These are phyloP conservation scores for Enteromius treurensis DNA, from an alignment of 2,797 vertebrate species.

Conservation along the genomic window DNA sequence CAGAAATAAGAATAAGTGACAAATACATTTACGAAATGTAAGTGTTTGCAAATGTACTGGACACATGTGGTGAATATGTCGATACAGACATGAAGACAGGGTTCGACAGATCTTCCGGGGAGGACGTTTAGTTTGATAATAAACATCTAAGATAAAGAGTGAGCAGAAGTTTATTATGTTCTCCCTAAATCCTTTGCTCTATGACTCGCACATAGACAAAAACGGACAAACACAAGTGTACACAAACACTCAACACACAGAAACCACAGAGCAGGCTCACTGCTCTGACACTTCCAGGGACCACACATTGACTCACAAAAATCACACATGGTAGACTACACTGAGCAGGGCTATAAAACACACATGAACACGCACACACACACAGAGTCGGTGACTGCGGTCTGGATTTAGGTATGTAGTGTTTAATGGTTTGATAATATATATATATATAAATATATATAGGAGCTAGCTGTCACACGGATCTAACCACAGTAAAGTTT, in stretches of 20 bases:
- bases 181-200: constrained; percentile 56
- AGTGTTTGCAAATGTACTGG: constrained; percentile 1
- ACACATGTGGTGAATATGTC: not conserved
- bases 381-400: constrained; percentile 32
- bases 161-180: constrained; percentile 64
- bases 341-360: constrained; percentile 47
- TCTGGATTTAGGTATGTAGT: constrained; percentile 21
- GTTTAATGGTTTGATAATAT: constrained; percentile 13
- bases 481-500: not conserved
- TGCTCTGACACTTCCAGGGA: constrained; percentile 73
- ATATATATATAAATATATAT: not conserved
- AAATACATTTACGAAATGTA: not conserved
- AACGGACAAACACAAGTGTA: constrained; percentile 58
- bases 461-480: not conserved
- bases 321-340: constrained; percentile 72
- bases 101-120: constrained; percentile 55
- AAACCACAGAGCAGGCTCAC: constrained; percentile 71
- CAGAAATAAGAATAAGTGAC: not conserved
- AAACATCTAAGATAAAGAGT: constrained; percentile 74
- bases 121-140: constrained; percentile 67
- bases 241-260: constrained; percentile 43
- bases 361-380: constrained; percentile 43
- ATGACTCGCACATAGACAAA: constrained; percentile 53
- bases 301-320: constrained; percentile 72
- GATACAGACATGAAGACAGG: constrained; percentile 16